These are phyloP conservation scores for Aratinga solstitialis DNA, from an alignment of 2,797 vertebrate species.

Conservation along the genomic window DNA sequence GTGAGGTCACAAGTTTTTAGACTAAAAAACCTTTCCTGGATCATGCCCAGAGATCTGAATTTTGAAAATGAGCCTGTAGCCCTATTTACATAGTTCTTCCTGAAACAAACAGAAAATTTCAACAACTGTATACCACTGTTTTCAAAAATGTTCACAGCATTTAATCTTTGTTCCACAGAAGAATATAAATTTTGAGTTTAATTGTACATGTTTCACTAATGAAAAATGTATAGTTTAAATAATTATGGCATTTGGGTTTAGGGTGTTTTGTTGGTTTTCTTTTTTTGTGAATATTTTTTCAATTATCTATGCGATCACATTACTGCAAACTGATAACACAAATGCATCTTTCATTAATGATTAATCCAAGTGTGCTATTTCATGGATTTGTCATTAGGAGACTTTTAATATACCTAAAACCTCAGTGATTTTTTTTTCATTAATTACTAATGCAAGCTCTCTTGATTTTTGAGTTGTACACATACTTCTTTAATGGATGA, in stretches of 20 bases:
- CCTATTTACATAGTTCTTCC: not conserved
- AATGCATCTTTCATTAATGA: not conserved
- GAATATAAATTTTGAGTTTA: not conserved
- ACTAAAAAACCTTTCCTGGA: not conserved
- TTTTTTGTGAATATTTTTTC: not conserved
- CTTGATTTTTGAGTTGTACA: not conserved
- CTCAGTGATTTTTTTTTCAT: not conserved
- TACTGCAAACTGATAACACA: not conserved
- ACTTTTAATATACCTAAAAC: conserved; percentile 40
- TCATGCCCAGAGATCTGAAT: not conserved
- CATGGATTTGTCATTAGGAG: not conserved
- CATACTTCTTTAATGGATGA: not conserved
- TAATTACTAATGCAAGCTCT: not conserved
- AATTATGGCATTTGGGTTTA: not conserved
- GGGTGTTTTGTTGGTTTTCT: not conserved
- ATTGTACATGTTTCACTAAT: not conserved
- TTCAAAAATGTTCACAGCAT: not conserved
- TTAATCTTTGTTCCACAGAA: not conserved
- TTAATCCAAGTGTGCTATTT: not conserved
- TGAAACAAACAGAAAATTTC: not conserved
- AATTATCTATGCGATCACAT: not conserved
- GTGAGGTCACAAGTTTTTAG: not conserved
- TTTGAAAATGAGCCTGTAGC: not conserved
- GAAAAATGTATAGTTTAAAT: not conserved
- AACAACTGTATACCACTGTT: not conserved